Evolutionary conservation across 2,797 vertebrate species (phyloP).

Genomic region (Tympanoctomys barrerae): DNA sequence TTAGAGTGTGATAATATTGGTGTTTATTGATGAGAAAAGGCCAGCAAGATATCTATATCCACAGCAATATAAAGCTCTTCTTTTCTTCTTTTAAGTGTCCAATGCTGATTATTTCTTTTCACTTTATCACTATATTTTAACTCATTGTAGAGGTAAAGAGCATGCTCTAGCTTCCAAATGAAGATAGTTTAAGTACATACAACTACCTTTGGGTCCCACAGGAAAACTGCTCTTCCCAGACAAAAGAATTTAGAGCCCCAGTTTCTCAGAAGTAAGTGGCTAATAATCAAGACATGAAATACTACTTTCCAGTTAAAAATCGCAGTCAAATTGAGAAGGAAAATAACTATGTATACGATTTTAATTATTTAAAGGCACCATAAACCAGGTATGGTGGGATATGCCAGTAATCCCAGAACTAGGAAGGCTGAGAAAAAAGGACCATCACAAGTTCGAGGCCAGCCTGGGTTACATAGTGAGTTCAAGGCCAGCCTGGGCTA

Average conservation of each 20-base stretch:
- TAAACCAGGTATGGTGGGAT: background rate
- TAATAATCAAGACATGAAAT: constrained; percentile 31
- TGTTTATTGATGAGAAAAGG: constrained; percentile 42
- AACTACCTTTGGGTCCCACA: background rate
- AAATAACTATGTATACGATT: background rate
- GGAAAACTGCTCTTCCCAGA: background rate
- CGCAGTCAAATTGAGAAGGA: background rate
- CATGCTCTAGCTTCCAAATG: background rate
- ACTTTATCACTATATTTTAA: background rate
- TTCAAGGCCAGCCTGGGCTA: background rate
- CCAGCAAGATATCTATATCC: constrained; percentile 21
- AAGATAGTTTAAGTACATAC: background rate
- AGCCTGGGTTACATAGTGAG: no score
- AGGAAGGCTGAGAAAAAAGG: background rate
- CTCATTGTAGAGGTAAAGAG: constrained; percentile 40
- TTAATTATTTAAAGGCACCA: background rate
- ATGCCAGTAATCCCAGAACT: background rate
- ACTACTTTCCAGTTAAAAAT: constrained; percentile 35
- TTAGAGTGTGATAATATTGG: constrained; percentile 37
- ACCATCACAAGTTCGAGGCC: background rate
- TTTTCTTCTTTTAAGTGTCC: constrained; percentile 60
- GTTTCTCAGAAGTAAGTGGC: background rate
- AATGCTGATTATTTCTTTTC: constrained; percentile 22
- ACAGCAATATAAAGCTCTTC: constrained; percentile 45
- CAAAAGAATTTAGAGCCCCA: background rate